phyloP scores from a whole-genome alignment of 2,797 vertebrate genomes.

The Trachops cirrhosus region DNA sequence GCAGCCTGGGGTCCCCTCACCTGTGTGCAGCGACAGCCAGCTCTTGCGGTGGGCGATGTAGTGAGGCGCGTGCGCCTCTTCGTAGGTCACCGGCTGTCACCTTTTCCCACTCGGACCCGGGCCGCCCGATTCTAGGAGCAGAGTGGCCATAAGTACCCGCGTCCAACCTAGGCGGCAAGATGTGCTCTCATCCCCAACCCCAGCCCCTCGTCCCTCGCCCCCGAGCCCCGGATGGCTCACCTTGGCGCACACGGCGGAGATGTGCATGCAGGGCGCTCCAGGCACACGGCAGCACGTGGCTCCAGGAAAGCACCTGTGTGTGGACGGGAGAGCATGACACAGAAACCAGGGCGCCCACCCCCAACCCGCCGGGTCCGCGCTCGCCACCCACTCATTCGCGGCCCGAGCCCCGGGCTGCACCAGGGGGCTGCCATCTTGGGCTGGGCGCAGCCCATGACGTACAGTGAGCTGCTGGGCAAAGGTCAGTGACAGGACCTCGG shows the following conservation, averaged over 20 bases:
- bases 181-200: too few species aligned
- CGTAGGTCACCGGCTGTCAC: slow-evolving; percentile 90
- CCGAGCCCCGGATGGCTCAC: neutral
- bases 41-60: slow-evolving; percentile 91
- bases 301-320: neutral
- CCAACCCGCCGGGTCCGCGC: rapidly evolving
- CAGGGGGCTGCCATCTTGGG: neutral
- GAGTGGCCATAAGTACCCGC: neutral
- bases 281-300: neutral
- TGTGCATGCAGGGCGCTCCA: slow-evolving; percentile 60
- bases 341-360: rapidly evolving
- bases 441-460: rapidly evolving
- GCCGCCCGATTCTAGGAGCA: slow-evolving; percentile 86
- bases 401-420: rapidly evolving
- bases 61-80: slow-evolving; percentile 88
- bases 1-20: slow-evolving; percentile 77
- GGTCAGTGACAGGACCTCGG: neutral
- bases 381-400: neutral
- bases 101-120: slow-evolving; percentile 88
- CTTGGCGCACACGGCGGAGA: slow-evolving; percentile 56
- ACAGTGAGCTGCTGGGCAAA: neutral
- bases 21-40: slow-evolving; percentile 92
- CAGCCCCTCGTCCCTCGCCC: neutral
- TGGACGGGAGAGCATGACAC: neutral
- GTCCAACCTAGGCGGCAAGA: too few species aligned